phyloP scores from a whole-genome alignment of 1,140 invertebrate genomes.

The Pectinophora gossypiella region DNA sequence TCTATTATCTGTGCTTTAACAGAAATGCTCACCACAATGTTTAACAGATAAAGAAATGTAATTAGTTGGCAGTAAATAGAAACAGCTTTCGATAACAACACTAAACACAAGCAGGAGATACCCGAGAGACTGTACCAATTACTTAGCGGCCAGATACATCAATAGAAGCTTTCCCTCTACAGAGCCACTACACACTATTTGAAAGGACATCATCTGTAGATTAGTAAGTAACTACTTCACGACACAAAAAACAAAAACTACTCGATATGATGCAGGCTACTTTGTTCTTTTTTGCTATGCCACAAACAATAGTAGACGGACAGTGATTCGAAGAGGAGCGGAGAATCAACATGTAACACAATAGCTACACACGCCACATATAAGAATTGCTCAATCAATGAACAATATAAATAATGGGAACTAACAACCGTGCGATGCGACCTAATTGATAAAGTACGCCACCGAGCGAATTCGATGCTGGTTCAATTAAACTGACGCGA shows the following conservation, averaged over 20 bases:
- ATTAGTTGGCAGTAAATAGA: constrained; percentile 32
- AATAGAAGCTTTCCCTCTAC: constrained; percentile 30
- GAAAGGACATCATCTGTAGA: too few relatives aligned
- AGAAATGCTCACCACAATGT: too few relatives aligned
- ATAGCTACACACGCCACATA: too few relatives aligned
- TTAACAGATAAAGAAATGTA: constrained; percentile 33
- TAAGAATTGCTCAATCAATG: constrained; percentile 46
- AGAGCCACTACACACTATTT: too few relatives aligned
- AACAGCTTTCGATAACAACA: constrained; percentile 34
- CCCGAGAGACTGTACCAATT: constrained; percentile 42
- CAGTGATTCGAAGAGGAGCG: too few relatives aligned
- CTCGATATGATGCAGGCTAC: too few relatives aligned
- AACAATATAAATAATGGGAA: constrained; percentile 43
- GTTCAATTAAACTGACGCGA: constrained; percentile 45
- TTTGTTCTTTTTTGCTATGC: too few relatives aligned
- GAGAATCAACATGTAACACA: too few relatives aligned
- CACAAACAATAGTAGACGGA: too few relatives aligned
- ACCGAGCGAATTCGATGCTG: constrained; percentile 33
- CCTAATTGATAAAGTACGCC: constrained; percentile 42
- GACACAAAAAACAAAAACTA: too few relatives aligned
- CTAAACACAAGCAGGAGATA: constrained; percentile 33
- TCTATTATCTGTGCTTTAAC: too few relatives aligned
- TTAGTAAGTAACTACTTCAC: too few relatives aligned
- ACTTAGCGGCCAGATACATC: constrained; percentile 44
- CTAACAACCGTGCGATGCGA: constrained; percentile 32